A percentile compares a stretch with the other conserved stretches of the same genome.
phyloP scores from a whole-genome alignment of 35 echinoderm and acorn worm genomes.

The Amphiura filiformis region DNA sequence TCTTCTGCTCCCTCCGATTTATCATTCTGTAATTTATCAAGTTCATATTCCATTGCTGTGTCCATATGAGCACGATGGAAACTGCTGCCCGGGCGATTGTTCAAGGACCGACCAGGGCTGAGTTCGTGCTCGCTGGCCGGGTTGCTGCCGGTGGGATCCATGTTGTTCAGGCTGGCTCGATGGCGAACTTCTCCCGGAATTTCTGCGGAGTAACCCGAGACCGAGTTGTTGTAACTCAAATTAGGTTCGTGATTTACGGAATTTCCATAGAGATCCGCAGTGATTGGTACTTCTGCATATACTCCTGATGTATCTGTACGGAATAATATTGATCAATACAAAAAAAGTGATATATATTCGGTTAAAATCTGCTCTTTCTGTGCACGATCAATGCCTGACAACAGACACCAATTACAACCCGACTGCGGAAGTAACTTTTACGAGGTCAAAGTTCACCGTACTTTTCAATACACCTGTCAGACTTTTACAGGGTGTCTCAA shows the following conservation, averaged over 20 bases:
- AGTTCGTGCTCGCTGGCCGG: background rate
- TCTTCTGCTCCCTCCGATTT: conserved; percentile 26
- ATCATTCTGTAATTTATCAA: conserved; percentile 45
- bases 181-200: too few species aligned
- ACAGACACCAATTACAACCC: too few species aligned
- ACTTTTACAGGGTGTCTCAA: too few species aligned
- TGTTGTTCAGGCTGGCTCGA: background rate
- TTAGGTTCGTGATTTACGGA: too few species aligned
- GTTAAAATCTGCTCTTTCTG: too few species aligned
- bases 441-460: too few species aligned
- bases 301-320: background rate
- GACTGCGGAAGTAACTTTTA: too few species aligned
- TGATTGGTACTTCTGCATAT: background rate
- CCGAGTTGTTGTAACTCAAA: background rate
- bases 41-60: conserved; percentile 53
- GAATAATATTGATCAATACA: too few species aligned
- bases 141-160: background rate
- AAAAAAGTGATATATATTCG: too few species aligned
- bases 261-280: background rate
- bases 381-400: too few species aligned
- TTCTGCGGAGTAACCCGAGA: background rate
- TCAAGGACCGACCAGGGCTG: background rate
- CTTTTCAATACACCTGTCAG: too few species aligned
- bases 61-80: conserved; percentile 38
- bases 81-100: background rate